These are phyloP conservation scores for Pasiphila rectangulata DNA, from an alignment of 2,888 invertebrate species.

Conservation along the genomic window DNA sequence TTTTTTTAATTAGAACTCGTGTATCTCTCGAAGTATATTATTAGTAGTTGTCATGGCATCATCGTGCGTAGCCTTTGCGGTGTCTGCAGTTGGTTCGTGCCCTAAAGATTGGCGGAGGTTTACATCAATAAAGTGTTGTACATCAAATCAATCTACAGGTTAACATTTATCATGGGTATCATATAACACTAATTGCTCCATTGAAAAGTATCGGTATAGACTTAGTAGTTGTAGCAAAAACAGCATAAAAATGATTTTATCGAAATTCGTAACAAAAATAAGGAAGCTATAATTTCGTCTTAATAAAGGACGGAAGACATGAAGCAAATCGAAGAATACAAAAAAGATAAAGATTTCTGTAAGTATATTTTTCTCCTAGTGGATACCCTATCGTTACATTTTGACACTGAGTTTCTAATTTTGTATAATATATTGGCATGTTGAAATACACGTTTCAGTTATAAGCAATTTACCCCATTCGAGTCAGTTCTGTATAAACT, in stretches of 20 bases:
- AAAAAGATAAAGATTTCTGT: conserved; percentile 52
- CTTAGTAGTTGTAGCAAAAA: conserved; percentile 36
- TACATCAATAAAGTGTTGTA: conserved; percentile 47
- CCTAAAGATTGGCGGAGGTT: conserved; percentile 39
- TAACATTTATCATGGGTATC: conserved; percentile 42
- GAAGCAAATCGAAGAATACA: conserved; percentile 59
- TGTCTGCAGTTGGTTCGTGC: background rate
- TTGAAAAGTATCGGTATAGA: conserved; percentile 39
- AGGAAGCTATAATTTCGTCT: conserved; percentile 44
- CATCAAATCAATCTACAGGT: conserved; percentile 49
- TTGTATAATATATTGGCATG: conserved; percentile 43
- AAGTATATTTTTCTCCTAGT: conserved; percentile 52
- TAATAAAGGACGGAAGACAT: conserved; percentile 77
- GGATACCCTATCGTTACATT: conserved; percentile 74
- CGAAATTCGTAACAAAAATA: conserved; percentile 37
- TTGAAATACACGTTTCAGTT: conserved; percentile 49
- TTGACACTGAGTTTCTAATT: conserved; percentile 67
- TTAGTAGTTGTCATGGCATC: background rate
- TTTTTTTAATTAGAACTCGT: too few relatives aligned
- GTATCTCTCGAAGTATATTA: background rate
- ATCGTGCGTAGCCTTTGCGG: background rate
- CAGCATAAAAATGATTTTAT: conserved; percentile 30
- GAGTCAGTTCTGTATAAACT: conserved; percentile 49
- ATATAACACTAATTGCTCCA: conserved; percentile 46
- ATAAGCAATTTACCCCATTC: conserved; percentile 49